Base-by-base conservation (phyloP, 1,140 invertebrate genomes). In the Drosophila parvula region DNA sequence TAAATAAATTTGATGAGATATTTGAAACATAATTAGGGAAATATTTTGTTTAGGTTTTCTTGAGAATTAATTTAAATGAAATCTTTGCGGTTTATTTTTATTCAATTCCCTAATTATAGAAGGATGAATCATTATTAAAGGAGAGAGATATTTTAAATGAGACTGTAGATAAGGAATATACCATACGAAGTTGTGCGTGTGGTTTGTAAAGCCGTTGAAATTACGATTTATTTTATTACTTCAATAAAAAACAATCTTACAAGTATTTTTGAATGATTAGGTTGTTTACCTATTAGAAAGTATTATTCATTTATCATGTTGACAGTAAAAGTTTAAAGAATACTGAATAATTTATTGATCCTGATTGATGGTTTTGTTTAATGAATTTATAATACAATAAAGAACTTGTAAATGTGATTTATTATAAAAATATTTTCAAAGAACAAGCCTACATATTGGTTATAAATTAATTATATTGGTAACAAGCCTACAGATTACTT, bases 1-100 rank as follows among this genome's bases (percentile, higher is more conserved):
- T 63, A 63, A 63, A 63, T 60, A 58, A 58, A 30, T 30, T 47
- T 5, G 7, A 28, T 16, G 14, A 16, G 5, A 12, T 58, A 58
- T 40, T 12, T 60, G 32, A 36, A n/a, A 36, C 2, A 36, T 36
- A 22, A 22, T 41, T 12, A 22, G 38, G 7, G 5, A 30, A 43
- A 41, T 53, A 53, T 63, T 63, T 56, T 28, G 22, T 10, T 14
- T 36, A n/a, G n/a, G 5, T 36, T 4, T 61, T 22, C 22, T 51
- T 36, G 16, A 57, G 6, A 16, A 16, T 6, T 43, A 28, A 43
- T 57, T 43, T 16, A 16, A n/a, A 28, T 53, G 0, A 36, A 22
- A 10, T 38, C 0, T 53, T 8, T 36, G 32, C 12, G 50, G 16
- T 7, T 36, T 8, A 5, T 53, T 5, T 36, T 22, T 38, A 6